Evolutionary conservation across 2,888 invertebrate genomes (phyloP).

Genomic region (Lepas anatifera): DNA sequence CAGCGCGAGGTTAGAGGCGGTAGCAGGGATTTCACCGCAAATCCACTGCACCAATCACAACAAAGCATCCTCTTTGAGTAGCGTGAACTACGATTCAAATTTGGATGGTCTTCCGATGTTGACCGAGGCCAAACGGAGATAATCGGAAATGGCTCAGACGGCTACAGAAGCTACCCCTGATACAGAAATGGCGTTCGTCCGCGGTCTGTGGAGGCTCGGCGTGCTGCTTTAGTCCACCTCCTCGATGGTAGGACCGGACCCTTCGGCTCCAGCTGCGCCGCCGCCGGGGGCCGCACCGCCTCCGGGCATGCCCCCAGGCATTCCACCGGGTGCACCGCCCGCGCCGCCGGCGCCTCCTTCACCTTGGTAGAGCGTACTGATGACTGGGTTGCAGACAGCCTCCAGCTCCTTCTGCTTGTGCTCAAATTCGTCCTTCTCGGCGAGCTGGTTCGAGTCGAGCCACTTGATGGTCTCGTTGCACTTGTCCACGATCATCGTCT

Average conservation of each 20-base stretch:
- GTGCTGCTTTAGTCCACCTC: constrained; percentile 65
- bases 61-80: no score
- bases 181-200: no score
- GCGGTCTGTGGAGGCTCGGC: no score
- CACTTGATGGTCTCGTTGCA: constrained; percentile 76
- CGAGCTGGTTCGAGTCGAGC: constrained; percentile 62
- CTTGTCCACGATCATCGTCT: constrained; percentile 65
- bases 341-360: constrained; percentile 58
- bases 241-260: constrained; percentile 72
- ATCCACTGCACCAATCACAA: no score
- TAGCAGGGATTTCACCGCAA: no score
- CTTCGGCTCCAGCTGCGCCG: constrained; percentile 36
- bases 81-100: no score
- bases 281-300: constrained; percentile 40
- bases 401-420: constrained; percentile 91
- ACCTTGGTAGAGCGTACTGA: constrained; percentile 84
- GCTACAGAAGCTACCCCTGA: no score
- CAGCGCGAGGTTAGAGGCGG: no score
- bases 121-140: no score
- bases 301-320: constrained; percentile 39
- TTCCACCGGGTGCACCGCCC: constrained; percentile 52
- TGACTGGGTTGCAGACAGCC: constrained; percentile 80
- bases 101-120: no score
- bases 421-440: constrained; percentile 87
- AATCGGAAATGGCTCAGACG: no score